phyloP scores from a whole-genome alignment of 2,888 invertebrate species.

The Ophion ventricosus region DNA sequence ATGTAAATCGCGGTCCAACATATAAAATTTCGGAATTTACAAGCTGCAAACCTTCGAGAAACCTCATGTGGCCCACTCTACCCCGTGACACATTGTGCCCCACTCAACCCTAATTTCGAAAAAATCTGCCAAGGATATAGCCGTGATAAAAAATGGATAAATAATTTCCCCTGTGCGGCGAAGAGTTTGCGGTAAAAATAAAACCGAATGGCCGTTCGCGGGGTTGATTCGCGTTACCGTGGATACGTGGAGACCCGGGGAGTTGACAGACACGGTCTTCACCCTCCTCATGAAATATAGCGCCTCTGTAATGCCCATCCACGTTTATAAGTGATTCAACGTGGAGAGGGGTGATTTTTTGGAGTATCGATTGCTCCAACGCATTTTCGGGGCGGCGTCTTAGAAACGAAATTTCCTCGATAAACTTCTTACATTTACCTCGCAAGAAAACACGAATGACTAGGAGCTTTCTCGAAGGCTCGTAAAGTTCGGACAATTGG shows the following conservation, averaged over 20 bases:
- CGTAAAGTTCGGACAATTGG: too few species aligned
- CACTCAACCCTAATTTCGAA: too few species aligned
- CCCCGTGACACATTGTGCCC: too few species aligned
- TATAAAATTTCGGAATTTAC: too few species aligned
- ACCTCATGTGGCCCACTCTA: too few species aligned
- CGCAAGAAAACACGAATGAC: too few species aligned
- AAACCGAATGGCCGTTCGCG: background rate
- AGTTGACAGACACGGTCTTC: constrained; percentile 48
- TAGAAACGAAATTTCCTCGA: too few species aligned
- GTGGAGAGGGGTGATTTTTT: background rate
- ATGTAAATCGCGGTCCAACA: too few species aligned
- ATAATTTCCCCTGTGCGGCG: background rate
- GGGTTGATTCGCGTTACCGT: constrained; percentile 54
- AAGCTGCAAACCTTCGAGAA: too few species aligned
- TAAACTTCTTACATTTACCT: too few species aligned
- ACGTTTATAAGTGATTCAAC: background rate
- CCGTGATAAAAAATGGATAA: background rate
- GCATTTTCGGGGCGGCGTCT: background rate
- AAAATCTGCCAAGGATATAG: background rate
- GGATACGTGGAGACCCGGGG: constrained; percentile 56
- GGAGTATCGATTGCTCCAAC: background rate
- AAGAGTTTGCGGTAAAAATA: background rate
- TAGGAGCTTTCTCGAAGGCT: too few species aligned
- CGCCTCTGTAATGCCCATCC: constrained; percentile 1
- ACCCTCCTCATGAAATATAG: constrained; percentile 26